Evolutionary conservation across 2,888 invertebrate genomes (phyloP).

Genomic region (Troides helena): DNA sequence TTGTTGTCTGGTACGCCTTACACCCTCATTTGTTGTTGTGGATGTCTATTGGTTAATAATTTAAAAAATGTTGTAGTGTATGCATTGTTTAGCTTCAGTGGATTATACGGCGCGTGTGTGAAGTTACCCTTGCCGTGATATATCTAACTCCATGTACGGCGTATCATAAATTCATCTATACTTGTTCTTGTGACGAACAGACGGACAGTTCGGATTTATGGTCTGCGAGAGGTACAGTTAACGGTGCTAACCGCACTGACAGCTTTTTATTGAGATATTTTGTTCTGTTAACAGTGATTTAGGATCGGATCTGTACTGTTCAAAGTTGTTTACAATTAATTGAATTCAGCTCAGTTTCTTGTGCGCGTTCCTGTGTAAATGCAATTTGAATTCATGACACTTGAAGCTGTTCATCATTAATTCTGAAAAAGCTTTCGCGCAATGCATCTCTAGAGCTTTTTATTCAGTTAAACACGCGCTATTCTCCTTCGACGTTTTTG

Average conservation of each 20-base stretch:
- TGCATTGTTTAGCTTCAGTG: background rate
- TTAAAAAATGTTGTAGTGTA: too few relatives aligned
- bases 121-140: constrained; percentile 38
- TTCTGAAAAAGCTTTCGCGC: background rate
- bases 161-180: constrained; percentile 61
- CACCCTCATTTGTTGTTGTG: background rate
- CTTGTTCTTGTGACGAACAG: constrained; percentile 55
- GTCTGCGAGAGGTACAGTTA: constrained; percentile 50
- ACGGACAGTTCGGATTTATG: constrained; percentile 50
- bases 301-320: constrained; percentile 26
- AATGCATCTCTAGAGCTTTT: background rate
- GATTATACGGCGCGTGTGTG: constrained; percentile 23
- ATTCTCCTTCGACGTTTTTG: too few relatives aligned
- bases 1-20: too few relatives aligned
- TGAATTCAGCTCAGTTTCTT: constrained; percentile 25
- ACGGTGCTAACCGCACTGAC: constrained; percentile 46
- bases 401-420: background rate
- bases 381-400: constrained; percentile 15
- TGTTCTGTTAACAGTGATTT: constrained; percentile 33
- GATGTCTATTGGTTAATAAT: background rate
- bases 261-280: constrained; percentile 58
- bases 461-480: background rate
- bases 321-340: constrained; percentile 30
- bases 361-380: constrained; percentile 23
- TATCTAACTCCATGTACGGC: constrained; percentile 49